Evolutionary conservation across 2,113 vertebrate genomes (phyloP).

Genomic region (Tor tambroides): DNA sequence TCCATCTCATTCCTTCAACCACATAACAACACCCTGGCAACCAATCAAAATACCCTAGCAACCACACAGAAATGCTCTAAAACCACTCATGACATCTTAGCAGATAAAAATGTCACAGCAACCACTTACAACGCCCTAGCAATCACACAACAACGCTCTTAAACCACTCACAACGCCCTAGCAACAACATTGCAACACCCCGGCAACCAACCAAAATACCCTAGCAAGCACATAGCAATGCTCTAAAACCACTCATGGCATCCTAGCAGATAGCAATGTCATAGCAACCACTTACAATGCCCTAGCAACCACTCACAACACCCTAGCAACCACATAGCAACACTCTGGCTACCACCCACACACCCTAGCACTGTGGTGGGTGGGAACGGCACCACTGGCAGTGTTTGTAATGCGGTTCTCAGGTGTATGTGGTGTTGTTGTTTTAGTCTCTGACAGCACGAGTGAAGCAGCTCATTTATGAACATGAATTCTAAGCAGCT

Average conservation of each 20-base stretch:
- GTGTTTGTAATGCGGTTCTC: neutral
- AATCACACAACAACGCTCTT: neutral
- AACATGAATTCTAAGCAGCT: slow-evolving; percentile 57
- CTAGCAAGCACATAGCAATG: too few species aligned
- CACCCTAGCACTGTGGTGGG: neutral
- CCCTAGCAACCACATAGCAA: neutral
- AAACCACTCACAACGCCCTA: neutral
- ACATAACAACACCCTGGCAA: too few species aligned
- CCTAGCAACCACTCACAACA: neutral
- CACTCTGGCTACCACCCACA: neutral
- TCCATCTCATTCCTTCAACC: too few species aligned
- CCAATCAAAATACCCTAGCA: too few species aligned
- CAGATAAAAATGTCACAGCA: too few species aligned
- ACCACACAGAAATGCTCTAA: too few species aligned
- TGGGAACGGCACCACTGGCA: too few species aligned
- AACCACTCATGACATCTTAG: too few species aligned
- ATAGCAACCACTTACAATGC: too few species aligned
- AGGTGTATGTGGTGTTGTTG: neutral
- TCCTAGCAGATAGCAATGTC: too few species aligned
- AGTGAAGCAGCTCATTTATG: slow-evolving; percentile 61
- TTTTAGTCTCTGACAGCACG: slow-evolving; percentile 47
- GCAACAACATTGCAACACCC: neutral
- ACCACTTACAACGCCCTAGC: neutral
- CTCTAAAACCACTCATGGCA: too few species aligned
- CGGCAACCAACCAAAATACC: neutral